phyloP scores from a whole-genome alignment of 2,113 vertebrate species.

The Thunnus maccoyii region DNA sequence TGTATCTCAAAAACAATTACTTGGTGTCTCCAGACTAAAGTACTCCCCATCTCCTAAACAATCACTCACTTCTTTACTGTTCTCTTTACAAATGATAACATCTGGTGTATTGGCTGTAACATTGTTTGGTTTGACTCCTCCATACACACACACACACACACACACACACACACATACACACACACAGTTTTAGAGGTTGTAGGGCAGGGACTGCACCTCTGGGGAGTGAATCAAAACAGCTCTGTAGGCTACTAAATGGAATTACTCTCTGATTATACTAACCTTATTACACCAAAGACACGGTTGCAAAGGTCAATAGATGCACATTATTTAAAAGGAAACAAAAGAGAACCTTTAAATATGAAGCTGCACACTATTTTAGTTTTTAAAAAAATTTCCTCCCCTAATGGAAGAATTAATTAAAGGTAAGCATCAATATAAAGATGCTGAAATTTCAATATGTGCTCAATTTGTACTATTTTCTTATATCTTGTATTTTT shows the following conservation, averaged over 20 bases:
- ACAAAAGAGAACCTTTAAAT: neutral
- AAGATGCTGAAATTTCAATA: neutral
- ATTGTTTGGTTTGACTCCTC: neutral
- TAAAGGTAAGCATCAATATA: neutral
- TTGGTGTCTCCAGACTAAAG: too few species aligned
- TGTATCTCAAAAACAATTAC: too few species aligned
- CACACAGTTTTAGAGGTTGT: neutral
- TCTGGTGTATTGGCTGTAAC: neutral
- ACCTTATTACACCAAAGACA: constrained; percentile 11
- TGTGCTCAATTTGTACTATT: neutral
- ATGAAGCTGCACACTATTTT: neutral
- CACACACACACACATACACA: constrained; percentile 12
- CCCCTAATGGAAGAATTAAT: neutral
- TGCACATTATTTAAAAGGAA: neutral
- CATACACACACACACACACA: constrained; percentile 12
- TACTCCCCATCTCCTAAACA: too few species aligned
- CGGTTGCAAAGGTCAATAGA: neutral
- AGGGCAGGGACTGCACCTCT: constrained; percentile 21
- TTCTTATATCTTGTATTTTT: neutral
- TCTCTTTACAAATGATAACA: neutral
- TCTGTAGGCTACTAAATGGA: constrained; percentile 28
- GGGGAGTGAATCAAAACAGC: constrained; percentile 27
- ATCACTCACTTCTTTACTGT: too few species aligned
- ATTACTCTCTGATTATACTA: constrained; percentile 15
- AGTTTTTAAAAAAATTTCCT: neutral